These are phyloP conservation scores for Alcedo atthis DNA, from an alignment of 2,797 vertebrate genomes.

Conservation along the genomic window DNA sequence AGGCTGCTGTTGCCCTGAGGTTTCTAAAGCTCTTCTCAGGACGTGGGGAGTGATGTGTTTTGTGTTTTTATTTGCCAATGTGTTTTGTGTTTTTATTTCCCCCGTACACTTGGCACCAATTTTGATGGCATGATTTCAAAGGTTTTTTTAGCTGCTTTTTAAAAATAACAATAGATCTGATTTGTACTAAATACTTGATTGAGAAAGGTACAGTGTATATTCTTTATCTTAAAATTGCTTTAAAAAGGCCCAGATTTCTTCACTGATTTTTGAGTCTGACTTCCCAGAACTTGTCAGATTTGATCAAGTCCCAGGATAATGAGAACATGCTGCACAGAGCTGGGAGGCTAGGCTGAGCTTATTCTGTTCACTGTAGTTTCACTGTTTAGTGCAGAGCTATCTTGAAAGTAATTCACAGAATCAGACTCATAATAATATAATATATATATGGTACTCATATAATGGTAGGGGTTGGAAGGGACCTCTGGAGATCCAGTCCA, in stretches of 20 bases:
- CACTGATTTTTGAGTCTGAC: neutral
- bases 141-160: neutral
- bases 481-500: no score
- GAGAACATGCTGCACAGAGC: neutral
- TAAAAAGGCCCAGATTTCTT: neutral
- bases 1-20: neutral
- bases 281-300: neutral
- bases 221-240: neutral
- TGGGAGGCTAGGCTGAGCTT: neutral
- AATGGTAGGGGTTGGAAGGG: no score
- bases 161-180: neutral
- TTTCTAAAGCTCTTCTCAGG: neutral
- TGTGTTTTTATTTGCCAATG: neutral
- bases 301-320: neutral
- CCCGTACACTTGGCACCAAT: neutral
- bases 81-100: neutral
- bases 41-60: neutral
- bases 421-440: no score
- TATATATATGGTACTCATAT: no score
- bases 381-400: rapidly evolving
- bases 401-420: neutral
- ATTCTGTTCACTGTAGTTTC: neutral
- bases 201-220: neutral
- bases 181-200: neutral
- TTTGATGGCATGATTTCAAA: neutral